Evolutionary conservation across 1,140 invertebrate species (phyloP).

Genomic region (Drosophila murphyi): DNA sequence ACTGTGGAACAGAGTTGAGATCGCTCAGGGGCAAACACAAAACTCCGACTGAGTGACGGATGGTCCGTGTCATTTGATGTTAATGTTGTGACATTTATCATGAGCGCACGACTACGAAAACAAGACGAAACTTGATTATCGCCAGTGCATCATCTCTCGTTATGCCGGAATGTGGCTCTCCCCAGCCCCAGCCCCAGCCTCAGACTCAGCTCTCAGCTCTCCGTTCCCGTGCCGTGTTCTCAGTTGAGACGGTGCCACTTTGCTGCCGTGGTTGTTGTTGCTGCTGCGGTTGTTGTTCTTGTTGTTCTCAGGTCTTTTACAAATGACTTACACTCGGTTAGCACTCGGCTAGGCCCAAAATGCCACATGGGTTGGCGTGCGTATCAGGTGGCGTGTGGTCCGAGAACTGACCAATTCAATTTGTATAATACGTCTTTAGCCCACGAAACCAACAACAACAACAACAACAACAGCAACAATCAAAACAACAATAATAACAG

Average conservation of each 20-base stretch:
- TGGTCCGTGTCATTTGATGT: slow-evolving; percentile 84
- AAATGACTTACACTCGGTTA: slow-evolving; percentile 75
- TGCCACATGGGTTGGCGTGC: slow-evolving; percentile 60
- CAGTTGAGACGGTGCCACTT: slow-evolving; percentile 44
- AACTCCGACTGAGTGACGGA: slow-evolving; percentile 84
- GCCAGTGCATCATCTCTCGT: slow-evolving; percentile 76
- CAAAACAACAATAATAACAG: slow-evolving; percentile 7
- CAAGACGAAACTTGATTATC: slow-evolving; percentile 82
- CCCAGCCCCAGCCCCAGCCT: background rate
- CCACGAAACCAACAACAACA: slow-evolving; percentile 3
- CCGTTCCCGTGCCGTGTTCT: background rate
- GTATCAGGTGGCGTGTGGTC: slow-evolving; percentile 63
- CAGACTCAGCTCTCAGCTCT: background rate
- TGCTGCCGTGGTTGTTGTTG: slow-evolving; percentile 4
- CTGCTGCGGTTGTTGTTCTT: background rate
- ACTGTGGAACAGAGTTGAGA: slow-evolving; percentile 34
- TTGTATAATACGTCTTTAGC: slow-evolving; percentile 37
- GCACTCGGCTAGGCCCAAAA: slow-evolving; percentile 49
- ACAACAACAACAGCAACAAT: slow-evolving; percentile 4
- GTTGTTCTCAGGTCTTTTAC: slow-evolving; percentile 53
- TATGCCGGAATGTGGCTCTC: slow-evolving; percentile 56
- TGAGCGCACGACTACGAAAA: slow-evolving; percentile 79
- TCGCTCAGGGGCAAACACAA: slow-evolving; percentile 71
- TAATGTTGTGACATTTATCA: slow-evolving; percentile 85
- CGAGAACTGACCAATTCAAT: slow-evolving; percentile 28